Base-by-base conservation (phyloP, 2,888 invertebrate species). In the Rhogogaster chlorosoma region DNA sequence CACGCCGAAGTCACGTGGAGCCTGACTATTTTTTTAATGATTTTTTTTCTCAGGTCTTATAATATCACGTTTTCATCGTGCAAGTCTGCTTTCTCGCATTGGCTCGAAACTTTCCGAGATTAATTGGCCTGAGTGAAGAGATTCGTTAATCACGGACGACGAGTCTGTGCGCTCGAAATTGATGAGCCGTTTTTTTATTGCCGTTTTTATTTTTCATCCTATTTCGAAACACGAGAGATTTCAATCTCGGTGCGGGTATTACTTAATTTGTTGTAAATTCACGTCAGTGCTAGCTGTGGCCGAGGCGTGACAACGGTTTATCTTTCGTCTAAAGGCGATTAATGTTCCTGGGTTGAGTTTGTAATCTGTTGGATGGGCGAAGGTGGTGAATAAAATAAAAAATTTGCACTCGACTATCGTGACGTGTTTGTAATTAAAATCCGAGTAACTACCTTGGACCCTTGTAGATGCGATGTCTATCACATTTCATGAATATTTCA, bases 61-160 rank as follows among this genome's bases (percentile, higher is more conserved):
- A 22, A 32, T 61, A 80, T 80, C 80, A 80, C 61, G 80, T 61
- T 80, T 80, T 80, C 22, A 80, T 61, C 61, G 22, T 22, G 80
- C 38, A 36, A 36, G n/a, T 57, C 2, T 38, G 36, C 6, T 7
- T 61, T 10, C 61, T 36, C 36, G 57, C 36, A 36, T 61, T 61
- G 61, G 57, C 57, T 36, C 57, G 78, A 80, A 80, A 32, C n/a
- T 80, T 80, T 80, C 61, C 61, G 80, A 80, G 80, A 80, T 80
- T 80, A 80, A 80, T 80, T 80, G 80, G 36, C 80, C 32, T 2
- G 80, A 61, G 32, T 22, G 80, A 80, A 61, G 15, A 38, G 61
- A 80, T 80, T 38, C 80, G 80, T 80, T 80, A 80, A 80, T 80
- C 80, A 80, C 80, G 3, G 38, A 80, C 57, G 80, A 80, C 80